A percentile compares a stretch with the other conserved stretches of the same genome.
phyloP scores from a whole-genome alignment of 2,113 vertebrate genomes.

The Hippocampus guttulatus region DNA sequence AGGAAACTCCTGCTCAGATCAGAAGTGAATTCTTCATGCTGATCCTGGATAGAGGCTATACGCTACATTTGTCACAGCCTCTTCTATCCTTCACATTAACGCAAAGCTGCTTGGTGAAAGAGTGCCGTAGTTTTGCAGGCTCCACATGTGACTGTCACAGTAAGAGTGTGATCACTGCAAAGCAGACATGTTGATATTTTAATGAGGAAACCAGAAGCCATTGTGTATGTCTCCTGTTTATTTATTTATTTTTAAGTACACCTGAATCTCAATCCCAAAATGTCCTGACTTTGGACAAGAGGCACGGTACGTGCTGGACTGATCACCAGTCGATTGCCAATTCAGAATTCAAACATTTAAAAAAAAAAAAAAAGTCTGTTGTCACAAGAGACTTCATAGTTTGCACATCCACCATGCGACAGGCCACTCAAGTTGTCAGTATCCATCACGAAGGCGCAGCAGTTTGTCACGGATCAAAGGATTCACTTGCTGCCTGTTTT shows the following conservation, averaged over 20 bases:
- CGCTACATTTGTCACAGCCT: constrained; percentile 67
- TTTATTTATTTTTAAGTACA: neutral
- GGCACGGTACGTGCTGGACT: too few relatives aligned
- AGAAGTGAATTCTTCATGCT: constrained; percentile 67
- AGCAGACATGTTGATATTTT: constrained; percentile 2
- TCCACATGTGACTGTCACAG: neutral
- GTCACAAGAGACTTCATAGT: neutral
- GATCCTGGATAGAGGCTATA: constrained; percentile 63
- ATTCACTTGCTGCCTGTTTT: too few relatives aligned
- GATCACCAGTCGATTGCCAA: neutral
- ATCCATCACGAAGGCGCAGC: too few relatives aligned
- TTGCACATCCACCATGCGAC: too few relatives aligned
- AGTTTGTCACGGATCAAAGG: too few relatives aligned
- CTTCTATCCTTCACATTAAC: constrained; percentile 60
- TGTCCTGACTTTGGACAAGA: too few relatives aligned
- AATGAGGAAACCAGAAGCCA: neutral
- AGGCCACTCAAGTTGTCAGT: too few relatives aligned
- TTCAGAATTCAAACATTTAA: neutral
- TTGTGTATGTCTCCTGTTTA: neutral
- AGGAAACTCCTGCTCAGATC: constrained; percentile 54
- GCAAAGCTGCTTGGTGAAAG: constrained; percentile 59
- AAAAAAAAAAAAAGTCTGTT: neutral
- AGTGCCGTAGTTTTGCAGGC: constrained; percentile 45
- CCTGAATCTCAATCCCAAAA: neutral
- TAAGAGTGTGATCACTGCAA: neutral